A percentile compares a stretch with the other conserved stretches of the same genome.
Evolutionary conservation across 2,113 vertebrate genomes (phyloP).

Genomic region (Alligator sinensis): DNA sequence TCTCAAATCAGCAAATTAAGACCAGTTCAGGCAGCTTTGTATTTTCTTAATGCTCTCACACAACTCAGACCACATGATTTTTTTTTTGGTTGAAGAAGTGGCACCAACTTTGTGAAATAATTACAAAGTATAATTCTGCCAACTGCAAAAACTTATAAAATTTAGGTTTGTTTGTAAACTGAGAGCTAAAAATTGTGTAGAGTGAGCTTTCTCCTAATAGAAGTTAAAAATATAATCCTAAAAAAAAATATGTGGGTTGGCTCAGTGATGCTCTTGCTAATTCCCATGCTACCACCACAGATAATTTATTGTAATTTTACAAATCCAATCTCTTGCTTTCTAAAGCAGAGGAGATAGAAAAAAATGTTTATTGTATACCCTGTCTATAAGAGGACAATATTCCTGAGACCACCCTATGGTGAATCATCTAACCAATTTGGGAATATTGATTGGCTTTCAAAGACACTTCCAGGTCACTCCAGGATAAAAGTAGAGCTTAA

Average conservation of each 20-base stretch:
- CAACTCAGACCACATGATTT: neutral
- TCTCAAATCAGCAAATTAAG: slow-evolving; percentile 9
- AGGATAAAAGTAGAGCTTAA: neutral
- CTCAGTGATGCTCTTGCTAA: neutral
- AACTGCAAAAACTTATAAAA: neutral
- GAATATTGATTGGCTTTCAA: neutral
- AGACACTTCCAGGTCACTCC: neutral
- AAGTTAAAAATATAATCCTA: neutral
- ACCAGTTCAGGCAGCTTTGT: neutral
- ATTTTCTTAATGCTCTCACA: neutral
- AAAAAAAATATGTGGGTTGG: neutral
- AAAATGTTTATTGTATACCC: neutral
- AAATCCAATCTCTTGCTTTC: neutral
- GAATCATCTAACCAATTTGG: neutral
- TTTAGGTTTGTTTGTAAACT: no score
- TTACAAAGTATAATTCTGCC: neutral
- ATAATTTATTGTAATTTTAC: accelerated
- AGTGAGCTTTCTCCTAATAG: no score
- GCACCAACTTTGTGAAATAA: neutral
- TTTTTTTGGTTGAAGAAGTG: slow-evolving; percentile 15
- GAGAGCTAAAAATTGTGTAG: neutral
- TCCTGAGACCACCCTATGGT: neutral
- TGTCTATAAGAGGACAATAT: no score
- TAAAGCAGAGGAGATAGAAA: neutral
- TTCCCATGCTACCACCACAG: neutral